These are phyloP conservation scores for Ooceraea biroi DNA, from an alignment of 1,140 invertebrate species.

Conservation along the genomic window DNA sequence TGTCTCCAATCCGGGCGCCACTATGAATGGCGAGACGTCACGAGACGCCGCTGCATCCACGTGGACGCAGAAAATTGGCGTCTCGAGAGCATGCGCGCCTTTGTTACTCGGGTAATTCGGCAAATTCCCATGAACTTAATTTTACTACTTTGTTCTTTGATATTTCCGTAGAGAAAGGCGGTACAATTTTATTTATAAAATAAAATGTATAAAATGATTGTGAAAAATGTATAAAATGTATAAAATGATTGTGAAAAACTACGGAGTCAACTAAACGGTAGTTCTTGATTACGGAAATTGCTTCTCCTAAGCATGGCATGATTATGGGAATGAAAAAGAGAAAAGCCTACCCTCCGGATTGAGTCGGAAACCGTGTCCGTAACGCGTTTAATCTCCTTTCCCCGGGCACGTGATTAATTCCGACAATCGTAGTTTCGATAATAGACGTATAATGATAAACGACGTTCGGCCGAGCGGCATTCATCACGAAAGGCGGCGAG, in stretches of 20 bases:
- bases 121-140: neutral
- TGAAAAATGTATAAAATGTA: no score
- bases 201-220: no score
- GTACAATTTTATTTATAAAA: neutral
- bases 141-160: neutral
- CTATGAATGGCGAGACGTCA: constrained; percentile 79
- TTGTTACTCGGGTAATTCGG: neutral
- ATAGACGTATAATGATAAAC: constrained; percentile 73
- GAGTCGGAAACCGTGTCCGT: constrained; percentile 33
- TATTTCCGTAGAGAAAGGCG: no score
- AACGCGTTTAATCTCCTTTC: constrained; percentile 63
- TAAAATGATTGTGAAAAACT: neutral
- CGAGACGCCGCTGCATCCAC: constrained; percentile 63
- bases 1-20: constrained; percentile 74
- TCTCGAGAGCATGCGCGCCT: constrained; percentile 41
- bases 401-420: constrained; percentile 63
- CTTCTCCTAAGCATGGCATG: neutral
- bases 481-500: constrained; percentile 38
- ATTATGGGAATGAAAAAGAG: constrained; percentile 33
- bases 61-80: constrained; percentile 59
- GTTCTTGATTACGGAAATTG: neutral
- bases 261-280: neutral
- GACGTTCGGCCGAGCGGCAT: constrained; percentile 57
- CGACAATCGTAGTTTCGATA: constrained; percentile 68
- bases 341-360: constrained; percentile 8